Conservation (phyloP, 2,888 invertebrate genomes). For the Drosophila greeni region DNA sequence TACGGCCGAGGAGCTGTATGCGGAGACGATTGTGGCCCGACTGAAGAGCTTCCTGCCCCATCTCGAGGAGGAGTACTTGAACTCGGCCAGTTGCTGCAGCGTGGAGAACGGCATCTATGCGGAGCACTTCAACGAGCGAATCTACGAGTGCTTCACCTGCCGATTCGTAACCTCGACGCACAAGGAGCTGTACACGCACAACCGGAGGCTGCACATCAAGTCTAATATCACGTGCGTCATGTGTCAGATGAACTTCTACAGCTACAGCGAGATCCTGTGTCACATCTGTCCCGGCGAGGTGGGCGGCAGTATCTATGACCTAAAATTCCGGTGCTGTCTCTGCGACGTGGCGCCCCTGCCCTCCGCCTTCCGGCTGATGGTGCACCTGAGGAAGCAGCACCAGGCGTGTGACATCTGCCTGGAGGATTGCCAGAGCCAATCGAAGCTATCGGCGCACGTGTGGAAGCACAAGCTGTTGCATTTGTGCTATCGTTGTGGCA, state of each 20-base stretch:
- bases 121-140: conserved; percentile 80
- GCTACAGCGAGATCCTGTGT: conserved; percentile 91
- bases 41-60: conserved; percentile 81
- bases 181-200: conserved; percentile 91
- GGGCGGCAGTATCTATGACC: conserved; percentile 80
- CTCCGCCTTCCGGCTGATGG: conserved; percentile 93
- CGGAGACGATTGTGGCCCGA: conserved; percentile 85
- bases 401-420: conserved; percentile 92
- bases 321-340: conserved; percentile 89
- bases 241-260: conserved; percentile 92
- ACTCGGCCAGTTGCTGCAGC: conserved; percentile 85
- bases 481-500: conserved; percentile 91
- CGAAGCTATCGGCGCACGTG: conserved; percentile 89
- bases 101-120: conserved; percentile 79
- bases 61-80: conserved; percentile 84
- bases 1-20: conserved; percentile 86
- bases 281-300: conserved; percentile 90
- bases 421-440: conserved; percentile 88
- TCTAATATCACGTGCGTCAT: conserved; percentile 89
- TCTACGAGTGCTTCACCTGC: conserved; percentile 93
- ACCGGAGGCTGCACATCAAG: conserved; percentile 91
- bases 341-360: conserved; percentile 88
- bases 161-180: conserved; percentile 87
- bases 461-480: conserved; percentile 95
- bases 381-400: conserved; percentile 90